Conservation (phyloP, 2,888 invertebrate genomes). For the Dolomedes plantarius region DNA sequence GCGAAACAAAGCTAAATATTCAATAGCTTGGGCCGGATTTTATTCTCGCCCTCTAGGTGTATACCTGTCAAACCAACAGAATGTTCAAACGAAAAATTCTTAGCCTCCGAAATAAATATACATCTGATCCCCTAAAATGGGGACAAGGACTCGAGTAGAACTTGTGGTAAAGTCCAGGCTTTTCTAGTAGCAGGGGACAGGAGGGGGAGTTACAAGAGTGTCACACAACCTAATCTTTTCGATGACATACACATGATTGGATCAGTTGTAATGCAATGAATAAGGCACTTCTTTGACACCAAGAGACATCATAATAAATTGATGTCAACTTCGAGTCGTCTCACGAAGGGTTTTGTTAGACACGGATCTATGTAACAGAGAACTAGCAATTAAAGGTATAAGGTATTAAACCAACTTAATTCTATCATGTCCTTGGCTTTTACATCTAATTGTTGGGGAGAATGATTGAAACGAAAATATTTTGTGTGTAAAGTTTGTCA, state of each 20-base stretch:
- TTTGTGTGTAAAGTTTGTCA: too few species aligned
- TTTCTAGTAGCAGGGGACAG: background rate
- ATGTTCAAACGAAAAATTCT: background rate
- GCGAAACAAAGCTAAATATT: background rate
- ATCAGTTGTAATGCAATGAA: slow-evolving; percentile 51
- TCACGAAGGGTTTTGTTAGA: background rate
- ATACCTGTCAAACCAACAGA: background rate
- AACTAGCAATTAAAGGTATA: background rate
- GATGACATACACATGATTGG: slow-evolving; percentile 54
- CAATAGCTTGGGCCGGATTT: background rate
- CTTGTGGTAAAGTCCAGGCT: background rate
- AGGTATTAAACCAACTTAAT: background rate
- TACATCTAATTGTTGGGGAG: too few species aligned
- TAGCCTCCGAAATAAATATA: background rate
- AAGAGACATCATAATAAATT: slow-evolving; percentile 35
- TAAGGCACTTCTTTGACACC: slow-evolving; percentile 47
- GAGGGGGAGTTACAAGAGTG: background rate
- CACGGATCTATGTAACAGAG: background rate
- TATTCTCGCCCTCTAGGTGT: background rate
- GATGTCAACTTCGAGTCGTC: slow-evolving; percentile 18
- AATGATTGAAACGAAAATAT: too few species aligned
- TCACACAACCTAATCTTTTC: slow-evolving; percentile 29
- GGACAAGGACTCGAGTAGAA: background rate
- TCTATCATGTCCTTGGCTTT: background rate
- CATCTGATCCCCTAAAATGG: background rate